A percentile compares a stretch with the other conserved stretches of the same genome.
These are phyloP conservation scores for Crotalus viridis DNA, from an alignment of 2,113 vertebrate species.

Conservation along the genomic window DNA sequence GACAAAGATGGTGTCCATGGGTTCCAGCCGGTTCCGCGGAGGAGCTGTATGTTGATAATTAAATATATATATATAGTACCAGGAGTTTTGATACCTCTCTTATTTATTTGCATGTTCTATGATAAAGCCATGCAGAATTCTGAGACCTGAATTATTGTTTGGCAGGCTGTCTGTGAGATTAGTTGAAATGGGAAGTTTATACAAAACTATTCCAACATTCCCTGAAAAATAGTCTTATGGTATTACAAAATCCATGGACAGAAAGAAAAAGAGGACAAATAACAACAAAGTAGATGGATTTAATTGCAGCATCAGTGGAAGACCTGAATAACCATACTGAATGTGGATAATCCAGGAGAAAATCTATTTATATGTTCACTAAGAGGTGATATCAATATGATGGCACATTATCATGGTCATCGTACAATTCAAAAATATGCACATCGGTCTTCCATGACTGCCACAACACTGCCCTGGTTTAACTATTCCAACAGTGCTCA, in stretches of 20 bases:
- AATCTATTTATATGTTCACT: neutral
- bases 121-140: neutral
- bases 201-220: neutral
- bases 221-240: fast-evolving
- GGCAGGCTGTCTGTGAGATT: fast-evolving
- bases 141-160: neutral
- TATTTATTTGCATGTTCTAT: neutral
- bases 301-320: neutral
- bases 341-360: neutral
- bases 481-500: neutral
- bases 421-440: fast-evolving
- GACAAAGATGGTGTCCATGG: constrained; percentile 98
- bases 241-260: neutral
- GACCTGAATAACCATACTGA: neutral
- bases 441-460: too few relatives aligned
- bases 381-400: neutral
- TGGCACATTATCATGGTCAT: neutral
- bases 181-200: neutral
- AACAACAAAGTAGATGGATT: neutral
- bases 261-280: neutral
- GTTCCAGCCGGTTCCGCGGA: constrained; percentile 83
- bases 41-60: constrained; percentile 16
- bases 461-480: neutral
- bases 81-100: neutral
- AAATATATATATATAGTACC: constrained; percentile 7